Base-by-base conservation (phyloP, 1,140 invertebrate genomes). In the Calephelis nemesis region DNA sequence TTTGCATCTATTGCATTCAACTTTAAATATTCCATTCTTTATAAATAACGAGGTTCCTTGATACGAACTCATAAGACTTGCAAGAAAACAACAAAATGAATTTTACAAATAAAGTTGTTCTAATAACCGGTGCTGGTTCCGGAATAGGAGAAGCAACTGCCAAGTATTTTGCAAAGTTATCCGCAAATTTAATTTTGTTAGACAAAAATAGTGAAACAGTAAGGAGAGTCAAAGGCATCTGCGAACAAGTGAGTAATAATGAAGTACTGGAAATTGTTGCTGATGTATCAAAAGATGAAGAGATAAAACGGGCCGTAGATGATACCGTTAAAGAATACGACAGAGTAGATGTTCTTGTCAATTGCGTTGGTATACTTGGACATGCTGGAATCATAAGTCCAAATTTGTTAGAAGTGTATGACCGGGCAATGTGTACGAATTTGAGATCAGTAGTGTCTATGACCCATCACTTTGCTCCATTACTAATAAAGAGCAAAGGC, bases 61-160 rank as follows among this genome's bases (percentile, higher is more conserved):
- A 19, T 19, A 19, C 19, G 19, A 19, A 19, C 19, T 19, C 19
- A 19, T 19, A 19, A 19, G 19, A 19, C 3, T 0, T 0, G 19
- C 19, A 19, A 19, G 19, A 19, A 19, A 19, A 1, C 19, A 19
- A 19, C 19, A 19, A 19, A 19, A 82, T 84, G 82, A 76, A 69
- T 73, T 79, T 82, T 62, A 62, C 65, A 11, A 76, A 78, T 64
- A 77, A 78, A 76, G 76, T 82, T 7, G 74, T 82, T 5, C 6
- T 81, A 10, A 69, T 84, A 8, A 79, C 82, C n/a, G 80, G 76
- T 63, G 78, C 77, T 42, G 42, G 42, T 6, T 42, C 42, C 0
- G 42, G 42, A 8, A 42, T 42, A 42, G 42, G 42, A 8, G 74
- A 76, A 67, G 68, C 74, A 12, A 78, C 74, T n/a, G 73, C 78